Evolutionary conservation across 2,113 vertebrate genomes (phyloP).

Genomic region (Neodontobutis hainanensis): DNA sequence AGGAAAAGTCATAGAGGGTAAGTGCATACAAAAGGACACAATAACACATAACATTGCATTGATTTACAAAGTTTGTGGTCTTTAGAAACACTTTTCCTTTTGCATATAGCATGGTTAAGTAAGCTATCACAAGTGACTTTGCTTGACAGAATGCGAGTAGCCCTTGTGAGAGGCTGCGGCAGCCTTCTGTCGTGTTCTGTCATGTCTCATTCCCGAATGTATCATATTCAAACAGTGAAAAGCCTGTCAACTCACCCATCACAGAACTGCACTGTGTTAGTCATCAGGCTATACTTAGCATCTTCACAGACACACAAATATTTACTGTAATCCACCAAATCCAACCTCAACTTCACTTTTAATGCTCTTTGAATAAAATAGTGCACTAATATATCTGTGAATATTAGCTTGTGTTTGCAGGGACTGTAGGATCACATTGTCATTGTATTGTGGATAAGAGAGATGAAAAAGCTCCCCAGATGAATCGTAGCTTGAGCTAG

Average conservation of each 20-base stretch:
- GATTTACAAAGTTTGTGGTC: too few relatives aligned
- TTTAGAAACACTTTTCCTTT: background rate
- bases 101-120: background rate
- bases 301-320: conserved; percentile 13
- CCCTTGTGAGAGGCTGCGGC: too few relatives aligned
- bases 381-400: background rate
- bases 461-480: background rate
- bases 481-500: conserved; percentile 9
- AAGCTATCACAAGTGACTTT: background rate
- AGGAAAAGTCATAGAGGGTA: conserved; percentile 92
- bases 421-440: background rate
- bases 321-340: conserved; percentile 22
- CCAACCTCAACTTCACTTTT: too few relatives aligned
- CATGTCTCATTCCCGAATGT: conserved; percentile 47
- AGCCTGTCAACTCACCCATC: conserved; percentile 40
- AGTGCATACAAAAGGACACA: conserved; percentile 46
- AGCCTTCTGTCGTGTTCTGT: conserved; percentile 41
- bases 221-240: conserved; percentile 35
- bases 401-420: background rate
- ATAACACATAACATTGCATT: background rate
- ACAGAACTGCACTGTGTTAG: conserved; percentile 48
- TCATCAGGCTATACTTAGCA: conserved; percentile 68
- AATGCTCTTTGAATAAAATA: background rate
- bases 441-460: background rate
- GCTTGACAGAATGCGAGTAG: too few relatives aligned